Conservation (phyloP, 2,797 vertebrate genomes). For the Heterohyrax brucei region DNA sequence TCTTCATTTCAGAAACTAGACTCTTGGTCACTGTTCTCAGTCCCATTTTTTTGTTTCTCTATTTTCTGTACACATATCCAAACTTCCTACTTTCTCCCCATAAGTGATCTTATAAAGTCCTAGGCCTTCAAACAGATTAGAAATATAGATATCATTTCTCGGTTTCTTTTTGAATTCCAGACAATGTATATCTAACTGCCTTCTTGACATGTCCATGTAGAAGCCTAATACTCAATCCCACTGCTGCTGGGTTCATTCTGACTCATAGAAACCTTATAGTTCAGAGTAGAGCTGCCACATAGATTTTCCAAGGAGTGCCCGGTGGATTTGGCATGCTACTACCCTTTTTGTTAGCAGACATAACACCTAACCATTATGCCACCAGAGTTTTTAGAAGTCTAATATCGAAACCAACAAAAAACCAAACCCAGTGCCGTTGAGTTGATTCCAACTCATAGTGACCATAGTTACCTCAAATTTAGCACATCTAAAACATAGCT, state of each 20-base stretch:
- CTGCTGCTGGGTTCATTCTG: too few species aligned
- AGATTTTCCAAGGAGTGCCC: too few species aligned
- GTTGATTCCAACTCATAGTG: too few species aligned
- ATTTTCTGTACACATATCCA: neutral
- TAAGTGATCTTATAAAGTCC: neutral
- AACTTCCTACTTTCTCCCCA: neutral
- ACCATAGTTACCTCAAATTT: neutral
- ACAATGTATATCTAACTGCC: neutral
- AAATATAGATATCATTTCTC: neutral
- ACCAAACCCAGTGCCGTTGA: too few species aligned
- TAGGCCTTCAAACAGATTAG: neutral
- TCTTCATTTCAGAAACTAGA: conserved; percentile 26
- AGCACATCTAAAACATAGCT: conserved; percentile 2
- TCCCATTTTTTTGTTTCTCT: neutral
- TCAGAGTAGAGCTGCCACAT: too few species aligned
- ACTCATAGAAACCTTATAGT: too few species aligned
- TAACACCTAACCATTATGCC: too few species aligned
- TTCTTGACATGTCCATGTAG: neutral
- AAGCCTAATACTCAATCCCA: neutral
- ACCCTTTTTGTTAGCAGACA: too few species aligned
- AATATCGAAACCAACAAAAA: too few species aligned
- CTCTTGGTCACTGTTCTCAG: neutral
- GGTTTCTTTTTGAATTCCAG: conserved; percentile 1
- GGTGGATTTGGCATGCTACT: too few species aligned
- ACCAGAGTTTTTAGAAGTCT: too few species aligned